These are phyloP conservation scores for Muraenolepis orangiensis DNA, from an alignment of 2,797 vertebrate genomes.

Conservation along the genomic window DNA sequence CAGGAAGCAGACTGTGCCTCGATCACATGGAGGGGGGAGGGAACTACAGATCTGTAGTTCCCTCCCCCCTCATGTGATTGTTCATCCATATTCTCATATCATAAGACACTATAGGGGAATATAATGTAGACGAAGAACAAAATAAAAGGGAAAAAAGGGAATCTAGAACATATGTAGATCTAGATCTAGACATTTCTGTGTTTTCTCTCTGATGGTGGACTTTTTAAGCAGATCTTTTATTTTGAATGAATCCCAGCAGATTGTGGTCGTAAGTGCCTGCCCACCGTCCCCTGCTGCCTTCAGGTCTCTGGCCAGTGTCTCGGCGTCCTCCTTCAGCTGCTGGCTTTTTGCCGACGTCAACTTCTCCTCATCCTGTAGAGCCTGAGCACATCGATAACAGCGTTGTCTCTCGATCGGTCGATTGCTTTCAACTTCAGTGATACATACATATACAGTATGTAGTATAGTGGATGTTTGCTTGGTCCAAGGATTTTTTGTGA, in stretches of 20 bases:
- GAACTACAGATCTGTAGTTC: too few species aligned
- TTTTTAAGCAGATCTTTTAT: neutral
- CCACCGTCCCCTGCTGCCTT: constrained; percentile 80
- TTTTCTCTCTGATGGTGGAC: neutral
- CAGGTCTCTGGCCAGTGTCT: constrained; percentile 76
- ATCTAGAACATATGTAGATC: neutral
- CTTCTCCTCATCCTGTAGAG: constrained; percentile 57
- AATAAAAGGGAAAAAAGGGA: neutral
- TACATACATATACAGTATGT: neutral
- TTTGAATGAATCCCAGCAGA: neutral
- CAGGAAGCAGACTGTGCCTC: too few species aligned
- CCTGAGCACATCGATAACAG: constrained; percentile 56
- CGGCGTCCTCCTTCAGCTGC: constrained; percentile 73
- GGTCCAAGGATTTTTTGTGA: neutral
- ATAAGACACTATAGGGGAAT: too few species aligned
- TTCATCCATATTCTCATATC: too few species aligned
- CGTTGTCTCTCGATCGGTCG: constrained; percentile 13
- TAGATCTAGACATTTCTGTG: too few species aligned
- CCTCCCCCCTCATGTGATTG: too few species aligned
- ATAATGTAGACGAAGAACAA: too few species aligned
- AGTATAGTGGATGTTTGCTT: too few species aligned
- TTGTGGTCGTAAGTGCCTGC: constrained; percentile 4
- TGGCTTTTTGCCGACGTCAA: constrained; percentile 62
- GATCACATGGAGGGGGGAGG: too few species aligned
- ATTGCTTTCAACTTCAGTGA: neutral